Percentiles rank a stretch among this genome's conserved stretches.
These are phyloP conservation scores for Leptarthrus brevirostris DNA, from an alignment of 2,888 invertebrate genomes.

Conservation along the genomic window DNA sequence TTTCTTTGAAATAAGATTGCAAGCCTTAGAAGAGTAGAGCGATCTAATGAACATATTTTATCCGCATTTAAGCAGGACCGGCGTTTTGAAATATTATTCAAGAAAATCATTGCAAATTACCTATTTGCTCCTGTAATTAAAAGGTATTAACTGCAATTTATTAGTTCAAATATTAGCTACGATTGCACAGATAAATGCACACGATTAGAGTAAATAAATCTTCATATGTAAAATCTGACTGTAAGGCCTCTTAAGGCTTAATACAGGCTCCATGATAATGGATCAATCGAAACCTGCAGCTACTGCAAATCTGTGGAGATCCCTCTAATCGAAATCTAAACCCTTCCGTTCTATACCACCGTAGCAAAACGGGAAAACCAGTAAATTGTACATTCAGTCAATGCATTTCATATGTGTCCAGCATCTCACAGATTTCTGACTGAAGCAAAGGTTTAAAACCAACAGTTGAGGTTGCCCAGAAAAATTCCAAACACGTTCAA, in stretches of 20 bases:
- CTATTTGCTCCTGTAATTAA: too few species aligned
- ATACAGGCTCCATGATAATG: neutral
- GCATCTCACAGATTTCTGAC: neutral
- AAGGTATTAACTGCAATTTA: neutral
- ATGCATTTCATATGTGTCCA: neutral
- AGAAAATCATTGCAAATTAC: too few species aligned
- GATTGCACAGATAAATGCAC: neutral
- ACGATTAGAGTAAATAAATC: conserved; percentile 22
- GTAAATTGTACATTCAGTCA: conserved; percentile 1
- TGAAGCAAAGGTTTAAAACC: neutral
- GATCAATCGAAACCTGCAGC: conserved; percentile 15
- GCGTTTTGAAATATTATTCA: too few species aligned
- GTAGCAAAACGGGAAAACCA: conserved; percentile 17
- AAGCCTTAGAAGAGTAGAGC: too few species aligned
- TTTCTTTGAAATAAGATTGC: too few species aligned
- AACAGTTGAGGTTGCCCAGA: neutral
- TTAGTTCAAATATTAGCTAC: conserved; percentile 13
- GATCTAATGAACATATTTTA: too few species aligned
- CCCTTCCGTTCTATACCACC: neutral
- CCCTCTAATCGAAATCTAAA: neutral
- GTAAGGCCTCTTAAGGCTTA: neutral
- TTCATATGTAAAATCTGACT: neutral
- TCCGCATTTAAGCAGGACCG: too few species aligned
- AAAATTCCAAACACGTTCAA: conserved; percentile 5
- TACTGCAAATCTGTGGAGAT: neutral